These are phyloP conservation scores for Dendrophyllia cribrosa DNA, from an alignment of 64 coral and sea anemone genomes.

Conservation along the genomic window DNA sequence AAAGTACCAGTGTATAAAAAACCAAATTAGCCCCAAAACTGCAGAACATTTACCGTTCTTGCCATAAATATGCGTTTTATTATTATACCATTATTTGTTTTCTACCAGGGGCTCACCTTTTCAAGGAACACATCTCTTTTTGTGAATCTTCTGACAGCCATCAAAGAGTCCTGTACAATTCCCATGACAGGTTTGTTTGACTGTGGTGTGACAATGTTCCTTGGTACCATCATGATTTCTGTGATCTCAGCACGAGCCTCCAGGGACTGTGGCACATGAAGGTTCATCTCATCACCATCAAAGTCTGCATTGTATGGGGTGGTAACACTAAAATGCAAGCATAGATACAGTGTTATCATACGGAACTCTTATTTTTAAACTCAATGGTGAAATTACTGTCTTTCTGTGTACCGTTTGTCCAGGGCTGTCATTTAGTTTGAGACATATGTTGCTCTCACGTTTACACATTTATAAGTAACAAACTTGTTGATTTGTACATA, in stretches of 20 bases:
- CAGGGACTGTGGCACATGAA: constrained; percentile 95
- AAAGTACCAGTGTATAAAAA: too few relatives aligned
- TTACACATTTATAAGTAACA: too few relatives aligned
- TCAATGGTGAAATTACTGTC: too few relatives aligned
- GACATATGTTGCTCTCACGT: too few relatives aligned
- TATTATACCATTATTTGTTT: background rate
- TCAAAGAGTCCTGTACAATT: constrained; percentile 96
- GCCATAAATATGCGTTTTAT: too few relatives aligned
- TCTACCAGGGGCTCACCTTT: constrained; percentile 62
- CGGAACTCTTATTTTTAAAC: too few relatives aligned
- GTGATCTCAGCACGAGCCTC: constrained; percentile 94
- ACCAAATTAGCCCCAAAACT: too few relatives aligned
- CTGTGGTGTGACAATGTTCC: constrained; percentile 94
- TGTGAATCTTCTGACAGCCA: constrained; percentile 90
- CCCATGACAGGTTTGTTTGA: constrained; percentile 99
- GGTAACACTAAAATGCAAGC: constrained; percentile 80
- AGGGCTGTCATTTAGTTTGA: too few relatives aligned
- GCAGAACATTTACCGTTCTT: too few relatives aligned
- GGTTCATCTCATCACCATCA: constrained; percentile 99
- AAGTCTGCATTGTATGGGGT: constrained; percentile 99
- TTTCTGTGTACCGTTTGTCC: too few relatives aligned
- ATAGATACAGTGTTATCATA: too few relatives aligned
- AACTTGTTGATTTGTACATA: too few relatives aligned
- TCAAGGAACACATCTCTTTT: constrained; percentile 97
- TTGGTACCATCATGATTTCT: constrained; percentile 97